A percentile compares a stretch with the other conserved stretches of the same genome.
These are phyloP conservation scores for Drosophila kikkawai DNA, from an alignment of 1,140 invertebrate genomes.

Conservation along the genomic window DNA sequence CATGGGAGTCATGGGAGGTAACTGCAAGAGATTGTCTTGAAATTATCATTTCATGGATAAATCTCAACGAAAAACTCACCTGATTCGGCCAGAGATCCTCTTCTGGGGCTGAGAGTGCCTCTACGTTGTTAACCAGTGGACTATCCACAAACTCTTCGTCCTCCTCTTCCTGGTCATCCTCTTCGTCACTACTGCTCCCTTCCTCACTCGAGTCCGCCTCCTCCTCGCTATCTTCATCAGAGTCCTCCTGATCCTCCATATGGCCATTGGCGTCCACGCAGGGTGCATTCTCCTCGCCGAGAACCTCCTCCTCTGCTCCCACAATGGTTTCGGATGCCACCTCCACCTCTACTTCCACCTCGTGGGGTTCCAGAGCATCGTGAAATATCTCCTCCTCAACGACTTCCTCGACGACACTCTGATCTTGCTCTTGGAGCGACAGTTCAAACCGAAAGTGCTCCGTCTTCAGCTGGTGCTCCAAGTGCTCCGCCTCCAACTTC, in stretches of 20 bases:
- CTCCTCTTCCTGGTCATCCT: slow-evolving; percentile 13
- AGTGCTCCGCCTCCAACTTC: slow-evolving; percentile 15
- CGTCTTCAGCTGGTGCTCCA: slow-evolving; percentile 1
- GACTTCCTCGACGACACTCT: slow-evolving; percentile 9
- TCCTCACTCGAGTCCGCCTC: slow-evolving; percentile 15
- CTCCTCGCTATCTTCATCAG: slow-evolving; percentile 19
- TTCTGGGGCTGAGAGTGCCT: slow-evolving; percentile 5
- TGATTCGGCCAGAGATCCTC: slow-evolving; percentile 33
- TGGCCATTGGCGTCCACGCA: slow-evolving; percentile 46
- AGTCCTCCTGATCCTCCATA: slow-evolving; percentile 22
- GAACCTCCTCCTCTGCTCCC: slow-evolving; percentile 51
- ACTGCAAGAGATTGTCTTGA: not conserved
- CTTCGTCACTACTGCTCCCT: slow-evolving; percentile 2
- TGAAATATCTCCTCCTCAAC: slow-evolving; percentile 44
- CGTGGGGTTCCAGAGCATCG: slow-evolving; percentile 48
- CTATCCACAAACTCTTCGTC: slow-evolving; percentile 16
- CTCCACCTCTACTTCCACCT: slow-evolving; percentile 55
- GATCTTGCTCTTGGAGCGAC: slow-evolving; percentile 5
- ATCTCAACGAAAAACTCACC: slow-evolving; percentile 18
- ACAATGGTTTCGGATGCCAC: slow-evolving; percentile 51
- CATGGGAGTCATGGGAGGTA: slow-evolving; percentile 18
- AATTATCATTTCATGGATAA: not conserved
- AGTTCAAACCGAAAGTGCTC: slow-evolving; percentile 6
- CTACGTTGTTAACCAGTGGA: slow-evolving; percentile 24
- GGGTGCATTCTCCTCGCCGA: slow-evolving; percentile 14